phyloP scores from a whole-genome alignment of 2,888 invertebrate genomes.

The Aleiodes testaceus region DNA sequence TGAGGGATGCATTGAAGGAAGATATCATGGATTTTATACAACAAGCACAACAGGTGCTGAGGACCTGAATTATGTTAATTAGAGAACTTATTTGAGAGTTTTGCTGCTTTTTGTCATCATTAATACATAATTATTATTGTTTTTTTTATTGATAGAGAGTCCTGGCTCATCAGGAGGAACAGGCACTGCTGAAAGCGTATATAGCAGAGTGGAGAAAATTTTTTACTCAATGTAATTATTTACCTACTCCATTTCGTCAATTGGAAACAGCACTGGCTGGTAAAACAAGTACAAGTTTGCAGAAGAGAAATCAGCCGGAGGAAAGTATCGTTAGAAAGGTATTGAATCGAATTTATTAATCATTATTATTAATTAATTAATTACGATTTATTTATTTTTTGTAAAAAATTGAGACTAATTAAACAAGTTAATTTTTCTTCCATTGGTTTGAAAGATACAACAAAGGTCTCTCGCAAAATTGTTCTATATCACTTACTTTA shows the following conservation, averaged over 20 bases:
- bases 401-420: neutral
- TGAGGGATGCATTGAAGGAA: constrained; percentile 90
- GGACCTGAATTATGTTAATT: constrained; percentile 23
- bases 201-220: constrained; percentile 99
- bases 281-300: constrained; percentile 74
- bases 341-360: constrained; percentile 35
- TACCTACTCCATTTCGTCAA: constrained; percentile 96
- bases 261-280: constrained; percentile 89
- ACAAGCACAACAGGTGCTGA: constrained; percentile 87
- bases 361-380: neutral
- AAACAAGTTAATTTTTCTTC: too few relatives aligned
- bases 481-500: too few relatives aligned
- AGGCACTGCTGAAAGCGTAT: constrained; percentile 95
- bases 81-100: too few relatives aligned
- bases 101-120: constrained; percentile 11
- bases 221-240: constrained; percentile 97
- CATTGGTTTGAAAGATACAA: too few relatives aligned
- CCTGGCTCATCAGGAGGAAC: constrained; percentile 93
- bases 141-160: constrained; percentile 77
- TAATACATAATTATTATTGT: constrained; percentile 4
- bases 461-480: too few relatives aligned
- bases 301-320: constrained; percentile 76
- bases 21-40: constrained; percentile 96
- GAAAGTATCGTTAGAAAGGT: constrained; percentile 92
- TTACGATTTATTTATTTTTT: constrained; percentile 1